These are phyloP conservation scores for Epinotia nisella DNA, from an alignment of 2,888 invertebrate genomes.

Conservation along the genomic window DNA sequence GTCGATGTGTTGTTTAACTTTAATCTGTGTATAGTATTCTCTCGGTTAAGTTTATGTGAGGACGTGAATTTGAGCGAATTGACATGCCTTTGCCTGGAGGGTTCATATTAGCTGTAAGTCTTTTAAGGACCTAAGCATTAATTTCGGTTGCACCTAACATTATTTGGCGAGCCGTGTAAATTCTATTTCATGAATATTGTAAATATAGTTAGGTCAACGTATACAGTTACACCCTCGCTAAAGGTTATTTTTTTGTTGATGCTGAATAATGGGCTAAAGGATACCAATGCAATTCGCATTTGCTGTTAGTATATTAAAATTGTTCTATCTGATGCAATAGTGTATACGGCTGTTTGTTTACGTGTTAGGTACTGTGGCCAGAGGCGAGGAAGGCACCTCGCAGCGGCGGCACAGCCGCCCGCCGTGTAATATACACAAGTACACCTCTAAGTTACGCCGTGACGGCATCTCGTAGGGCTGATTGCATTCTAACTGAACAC, in stretches of 20 bases:
- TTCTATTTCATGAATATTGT: constrained; percentile 75
- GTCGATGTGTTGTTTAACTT: constrained; percentile 78
- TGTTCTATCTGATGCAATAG: constrained; percentile 70
- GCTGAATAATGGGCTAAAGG: constrained; percentile 68
- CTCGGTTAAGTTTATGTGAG: constrained; percentile 77
- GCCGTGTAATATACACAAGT: constrained; percentile 62
- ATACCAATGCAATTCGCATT: constrained; percentile 74
- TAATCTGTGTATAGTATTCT: constrained; percentile 83
- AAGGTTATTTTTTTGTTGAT: constrained; percentile 72
- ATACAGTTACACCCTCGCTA: constrained; percentile 71
- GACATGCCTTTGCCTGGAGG: constrained; percentile 74
- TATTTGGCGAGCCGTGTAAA: constrained; percentile 78
- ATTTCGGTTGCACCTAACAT: constrained; percentile 79
- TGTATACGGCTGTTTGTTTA: constrained; percentile 71
- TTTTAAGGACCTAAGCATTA: constrained; percentile 74
- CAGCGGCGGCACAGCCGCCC: constrained; percentile 56
- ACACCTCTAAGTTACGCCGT: constrained; percentile 60
- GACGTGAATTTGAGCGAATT: constrained; percentile 82
- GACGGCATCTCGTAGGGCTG: constrained; percentile 65
- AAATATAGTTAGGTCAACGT: constrained; percentile 81
- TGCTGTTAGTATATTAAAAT: constrained; percentile 65
- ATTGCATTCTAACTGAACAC: constrained; percentile 71
- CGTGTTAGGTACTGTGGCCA: constrained; percentile 62
- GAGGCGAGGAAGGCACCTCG: constrained; percentile 65
- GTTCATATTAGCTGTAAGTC: constrained; percentile 78